Conservation (phyloP, 2,797 vertebrate species). For the Thamnophis elegans region DNA sequence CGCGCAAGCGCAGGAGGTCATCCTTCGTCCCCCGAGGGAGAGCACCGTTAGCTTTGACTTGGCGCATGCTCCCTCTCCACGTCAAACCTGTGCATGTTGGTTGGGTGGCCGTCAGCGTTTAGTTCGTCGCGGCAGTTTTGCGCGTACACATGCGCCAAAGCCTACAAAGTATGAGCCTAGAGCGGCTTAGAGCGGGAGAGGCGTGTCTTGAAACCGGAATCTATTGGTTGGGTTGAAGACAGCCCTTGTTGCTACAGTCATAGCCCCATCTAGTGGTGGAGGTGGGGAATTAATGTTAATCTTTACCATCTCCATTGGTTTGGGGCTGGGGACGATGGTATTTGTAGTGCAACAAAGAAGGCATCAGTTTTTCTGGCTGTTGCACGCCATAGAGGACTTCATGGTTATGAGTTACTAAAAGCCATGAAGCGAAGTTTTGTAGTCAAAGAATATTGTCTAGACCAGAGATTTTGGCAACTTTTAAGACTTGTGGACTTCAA, state of each 20-base stretch:
- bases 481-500: no score
- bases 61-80: conserved; percentile 7
- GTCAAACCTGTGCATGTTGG: not conserved
- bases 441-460: not conserved
- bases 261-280: not conserved
- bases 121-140: not conserved
- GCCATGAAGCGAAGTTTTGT: no score
- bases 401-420: not conserved
- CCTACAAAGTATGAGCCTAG: not conserved
- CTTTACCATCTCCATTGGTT: not conserved
- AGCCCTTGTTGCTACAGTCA: not conserved
- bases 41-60: not conserved
- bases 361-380: not conserved
- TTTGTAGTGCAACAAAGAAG: not conserved
- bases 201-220: not conserved
- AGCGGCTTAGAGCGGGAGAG: not conserved
- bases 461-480: no score
- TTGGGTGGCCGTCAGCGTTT: not conserved
- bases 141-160: not conserved
- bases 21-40: accelerated
- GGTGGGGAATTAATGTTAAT: not conserved
- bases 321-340: not conserved
- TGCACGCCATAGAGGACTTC: not conserved
- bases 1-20: not conserved
- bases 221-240: not conserved